A percentile compares a stretch with the other conserved stretches of the same genome.
phyloP scores from a whole-genome alignment of 2,113 vertebrate genomes.

The Ciconia maguari region DNA sequence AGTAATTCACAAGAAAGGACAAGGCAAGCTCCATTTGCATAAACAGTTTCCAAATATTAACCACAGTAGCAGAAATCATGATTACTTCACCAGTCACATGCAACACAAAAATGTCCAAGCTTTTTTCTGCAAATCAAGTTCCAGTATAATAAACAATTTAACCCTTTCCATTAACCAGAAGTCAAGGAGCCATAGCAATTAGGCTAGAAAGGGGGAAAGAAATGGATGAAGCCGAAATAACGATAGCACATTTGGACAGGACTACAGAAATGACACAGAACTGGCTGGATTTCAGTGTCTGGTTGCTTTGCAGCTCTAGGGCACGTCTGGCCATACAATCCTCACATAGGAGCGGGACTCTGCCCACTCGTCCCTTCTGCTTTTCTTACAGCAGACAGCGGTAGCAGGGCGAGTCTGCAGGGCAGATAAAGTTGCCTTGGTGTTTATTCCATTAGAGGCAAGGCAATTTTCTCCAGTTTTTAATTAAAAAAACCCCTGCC shows the following conservation, averaged over 20 bases:
- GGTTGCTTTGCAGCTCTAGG: neutral
- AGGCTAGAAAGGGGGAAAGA: neutral
- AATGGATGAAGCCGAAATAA: neutral
- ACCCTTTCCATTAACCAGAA: neutral
- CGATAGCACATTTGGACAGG: neutral
- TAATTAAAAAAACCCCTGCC: neutral
- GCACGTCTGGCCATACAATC: neutral
- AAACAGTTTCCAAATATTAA: neutral
- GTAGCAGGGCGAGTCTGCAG: neutral
- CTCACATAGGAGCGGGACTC: neutral
- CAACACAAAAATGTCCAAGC: neutral
- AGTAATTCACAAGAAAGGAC: neutral
- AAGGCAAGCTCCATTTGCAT: neutral
- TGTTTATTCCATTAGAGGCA: neutral
- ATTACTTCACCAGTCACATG: neutral
- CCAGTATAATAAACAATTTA: neutral
- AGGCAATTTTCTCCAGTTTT: neutral
- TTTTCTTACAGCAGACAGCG: neutral
- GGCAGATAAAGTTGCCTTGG: neutral
- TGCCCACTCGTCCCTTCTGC: neutral
- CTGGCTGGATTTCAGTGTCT: neutral
- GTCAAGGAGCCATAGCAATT: neutral
- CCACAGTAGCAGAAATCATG: neutral
- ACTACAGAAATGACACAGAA: neutral
- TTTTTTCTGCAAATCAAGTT: neutral